These are phyloP conservation scores for Escarpia spicata DNA, from an alignment of 2,888 invertebrate species.

Conservation along the genomic window DNA sequence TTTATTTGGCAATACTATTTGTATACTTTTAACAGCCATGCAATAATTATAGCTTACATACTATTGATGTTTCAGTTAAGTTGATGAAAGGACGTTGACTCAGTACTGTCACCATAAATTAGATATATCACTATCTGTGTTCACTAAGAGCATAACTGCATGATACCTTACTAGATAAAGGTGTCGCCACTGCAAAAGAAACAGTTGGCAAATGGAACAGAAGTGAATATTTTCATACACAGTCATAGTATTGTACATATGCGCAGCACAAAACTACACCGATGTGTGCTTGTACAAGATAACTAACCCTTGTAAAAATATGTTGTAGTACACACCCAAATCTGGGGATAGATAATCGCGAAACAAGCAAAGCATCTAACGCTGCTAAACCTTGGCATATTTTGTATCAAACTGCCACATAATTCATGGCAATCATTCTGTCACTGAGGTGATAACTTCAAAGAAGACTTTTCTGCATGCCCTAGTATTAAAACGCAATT, in stretches of 20 bases:
- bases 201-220: background rate
- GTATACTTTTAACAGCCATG: too few relatives aligned
- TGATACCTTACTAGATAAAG: background rate
- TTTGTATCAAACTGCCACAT: background rate
- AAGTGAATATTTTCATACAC: background rate
- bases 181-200: background rate
- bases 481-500: background rate
- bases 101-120: too few relatives aligned
- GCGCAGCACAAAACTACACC: background rate
- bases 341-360: background rate
- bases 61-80: too few relatives aligned
- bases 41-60: too few relatives aligned
- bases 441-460: background rate
- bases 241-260: background rate
- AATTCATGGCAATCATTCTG: slow-evolving; percentile 4
- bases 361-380: background rate
- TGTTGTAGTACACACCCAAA: background rate
- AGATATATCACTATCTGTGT: too few relatives aligned
- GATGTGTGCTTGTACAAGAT: background rate
- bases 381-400: background rate
- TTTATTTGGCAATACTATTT: too few relatives aligned
- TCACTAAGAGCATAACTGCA: too few relatives aligned
- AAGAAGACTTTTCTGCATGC: background rate
- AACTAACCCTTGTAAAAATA: background rate
- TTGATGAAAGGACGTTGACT: too few relatives aligned